Percentiles rank a stretch among this genome's conserved stretches.
Evolutionary conservation across 2,888 invertebrate species (phyloP).

Genomic region (Ormyrus thymus): DNA sequence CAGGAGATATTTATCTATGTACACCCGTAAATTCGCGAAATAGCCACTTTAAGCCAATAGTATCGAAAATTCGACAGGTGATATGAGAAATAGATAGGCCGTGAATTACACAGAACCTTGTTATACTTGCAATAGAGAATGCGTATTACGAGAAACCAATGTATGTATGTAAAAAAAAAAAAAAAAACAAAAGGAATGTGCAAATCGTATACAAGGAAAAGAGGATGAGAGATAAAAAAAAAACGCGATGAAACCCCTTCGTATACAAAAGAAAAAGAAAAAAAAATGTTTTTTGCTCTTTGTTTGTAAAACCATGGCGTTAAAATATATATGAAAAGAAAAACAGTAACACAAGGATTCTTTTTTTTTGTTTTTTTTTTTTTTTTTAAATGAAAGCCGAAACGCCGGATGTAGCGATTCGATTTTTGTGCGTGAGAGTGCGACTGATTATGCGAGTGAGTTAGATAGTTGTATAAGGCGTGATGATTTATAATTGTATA

Average conservation of each 20-base stretch:
- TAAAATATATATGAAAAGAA: constrained; percentile 5
- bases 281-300: constrained; percentile 27
- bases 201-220: constrained; percentile 30
- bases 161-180: background rate
- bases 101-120: constrained; percentile 20
- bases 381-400: constrained; percentile 6
- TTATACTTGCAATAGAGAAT: constrained; percentile 45
- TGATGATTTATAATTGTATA: constrained; percentile 53
- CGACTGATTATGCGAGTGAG: constrained; percentile 48
- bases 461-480: constrained; percentile 53
- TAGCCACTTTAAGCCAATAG: constrained; percentile 50
- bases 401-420: constrained; percentile 20
- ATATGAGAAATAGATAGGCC: constrained; percentile 41
- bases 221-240: background rate
- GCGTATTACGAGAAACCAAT: constrained; percentile 9
- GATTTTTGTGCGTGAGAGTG: constrained; percentile 49
- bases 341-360: constrained; percentile 9
- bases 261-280: constrained; percentile 17
- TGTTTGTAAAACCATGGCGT: constrained; percentile 44
- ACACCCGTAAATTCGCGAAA: constrained; percentile 36
- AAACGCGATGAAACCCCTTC: constrained; percentile 48
- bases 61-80: constrained; percentile 40
- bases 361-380: constrained; percentile 21
- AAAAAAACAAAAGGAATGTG: background rate
- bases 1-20: constrained; percentile 45